phyloP scores from a whole-genome alignment of 2,113 vertebrate species.

The Hippocampus zosterae region DNA sequence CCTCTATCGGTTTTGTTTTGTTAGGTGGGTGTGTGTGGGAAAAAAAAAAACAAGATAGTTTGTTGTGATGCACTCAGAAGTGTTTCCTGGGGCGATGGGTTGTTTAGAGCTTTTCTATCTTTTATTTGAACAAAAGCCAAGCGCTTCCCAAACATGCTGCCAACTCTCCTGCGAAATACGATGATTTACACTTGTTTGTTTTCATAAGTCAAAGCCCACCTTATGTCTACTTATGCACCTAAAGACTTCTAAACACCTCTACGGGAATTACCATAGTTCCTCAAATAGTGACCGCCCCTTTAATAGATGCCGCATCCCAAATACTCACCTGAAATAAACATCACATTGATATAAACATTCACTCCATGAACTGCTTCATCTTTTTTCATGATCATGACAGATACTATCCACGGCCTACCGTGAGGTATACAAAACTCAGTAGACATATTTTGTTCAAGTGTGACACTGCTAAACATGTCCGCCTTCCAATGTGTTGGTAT shows the following conservation, averaged over 20 bases:
- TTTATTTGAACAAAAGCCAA: slow-evolving; percentile 39
- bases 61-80: slow-evolving; percentile 35
- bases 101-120: slow-evolving; percentile 33
- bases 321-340: no score
- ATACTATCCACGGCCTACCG: no score
- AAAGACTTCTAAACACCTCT: background rate
- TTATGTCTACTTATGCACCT: background rate
- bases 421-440: no score
- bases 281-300: no score
- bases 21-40: background rate
- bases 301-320: no score
- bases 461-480: no score
- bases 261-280: no score
- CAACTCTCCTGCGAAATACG: slow-evolving; percentile 25
- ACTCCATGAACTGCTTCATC: no score
- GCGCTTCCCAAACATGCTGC: slow-evolving; percentile 32
- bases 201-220: background rate
- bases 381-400: no score
- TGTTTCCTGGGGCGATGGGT: slow-evolving; percentile 36
- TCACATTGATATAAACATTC: no score
- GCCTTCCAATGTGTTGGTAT: no score
- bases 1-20: slow-evolving; percentile 32
- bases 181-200: background rate
- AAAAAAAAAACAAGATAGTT: slow-evolving; percentile 13
- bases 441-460: no score